Evolutionary conservation across 2,113 vertebrate genomes (phyloP).

Genomic region (Takifugu bimaculatus): DNA sequence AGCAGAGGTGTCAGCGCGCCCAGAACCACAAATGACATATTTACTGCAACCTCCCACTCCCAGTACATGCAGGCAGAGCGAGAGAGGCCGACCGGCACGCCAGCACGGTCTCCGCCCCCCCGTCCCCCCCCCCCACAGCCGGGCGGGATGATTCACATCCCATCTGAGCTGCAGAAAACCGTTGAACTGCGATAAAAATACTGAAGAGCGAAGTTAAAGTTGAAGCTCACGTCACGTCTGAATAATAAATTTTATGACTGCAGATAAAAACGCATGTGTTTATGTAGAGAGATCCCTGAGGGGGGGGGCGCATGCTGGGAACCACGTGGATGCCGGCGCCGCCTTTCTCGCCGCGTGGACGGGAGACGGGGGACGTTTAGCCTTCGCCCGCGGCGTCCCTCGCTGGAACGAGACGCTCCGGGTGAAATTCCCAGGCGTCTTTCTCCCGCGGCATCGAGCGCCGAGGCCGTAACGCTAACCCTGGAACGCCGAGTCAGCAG

Average conservation of each 20-base stretch:
- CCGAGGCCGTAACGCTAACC: conserved; percentile 15
- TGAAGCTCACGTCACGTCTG: too few species aligned
- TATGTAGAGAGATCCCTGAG: not conserved
- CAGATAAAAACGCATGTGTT: too few species aligned
- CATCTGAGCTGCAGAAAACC: too few species aligned
- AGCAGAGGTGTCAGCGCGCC: conserved; percentile 29
- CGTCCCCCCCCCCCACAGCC: too few species aligned
- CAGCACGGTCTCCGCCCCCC: conserved; percentile 22
- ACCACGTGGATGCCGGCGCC: not conserved
- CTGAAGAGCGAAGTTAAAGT: not conserved
- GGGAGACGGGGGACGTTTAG: not conserved
- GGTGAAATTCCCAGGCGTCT: not conserved
- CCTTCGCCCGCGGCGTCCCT: not conserved
- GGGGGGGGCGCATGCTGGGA: not conserved
- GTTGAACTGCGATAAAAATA: too few species aligned
- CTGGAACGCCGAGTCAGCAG: conserved; percentile 34
- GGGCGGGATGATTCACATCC: too few species aligned
- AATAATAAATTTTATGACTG: not conserved
- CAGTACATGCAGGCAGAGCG: conserved; percentile 15
- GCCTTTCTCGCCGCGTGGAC: not conserved
- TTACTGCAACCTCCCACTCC: conserved; percentile 41
- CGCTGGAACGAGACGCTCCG: conserved; percentile 5
- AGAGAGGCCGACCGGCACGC: conserved; percentile 27
- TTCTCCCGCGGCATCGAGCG: conserved; percentile 7
- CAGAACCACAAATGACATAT: conserved; percentile 43